A percentile compares a stretch with the other conserved stretches of the same genome.
phyloP scores from a whole-genome alignment of 2,797 vertebrate genomes.

The Pangasius mekongensis region DNA sequence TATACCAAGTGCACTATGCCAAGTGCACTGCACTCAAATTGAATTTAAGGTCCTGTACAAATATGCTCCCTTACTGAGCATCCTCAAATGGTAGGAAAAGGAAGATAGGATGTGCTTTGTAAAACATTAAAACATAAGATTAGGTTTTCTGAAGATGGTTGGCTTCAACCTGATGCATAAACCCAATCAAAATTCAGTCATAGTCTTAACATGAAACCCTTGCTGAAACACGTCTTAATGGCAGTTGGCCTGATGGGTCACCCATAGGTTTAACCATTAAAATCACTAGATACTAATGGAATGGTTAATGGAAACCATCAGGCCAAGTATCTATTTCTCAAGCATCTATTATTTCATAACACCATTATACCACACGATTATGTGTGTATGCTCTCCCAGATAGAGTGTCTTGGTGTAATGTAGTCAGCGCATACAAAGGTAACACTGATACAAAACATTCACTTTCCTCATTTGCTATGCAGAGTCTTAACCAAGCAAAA shows the following conservation, averaged over 20 bases:
- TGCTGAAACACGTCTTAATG: background rate
- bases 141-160: background rate
- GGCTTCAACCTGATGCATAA: background rate
- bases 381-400: background rate
- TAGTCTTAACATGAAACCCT: constrained; percentile 2
- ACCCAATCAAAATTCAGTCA: background rate
- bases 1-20: background rate
- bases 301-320: background rate
- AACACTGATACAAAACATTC: background rate
- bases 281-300: background rate
- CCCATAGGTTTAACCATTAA: background rate
- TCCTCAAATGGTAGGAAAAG: background rate
- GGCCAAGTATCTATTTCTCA: too few relatives aligned
- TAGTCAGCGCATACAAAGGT: background rate
- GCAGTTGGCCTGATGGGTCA: background rate
- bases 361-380: background rate
- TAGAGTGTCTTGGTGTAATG: background rate
- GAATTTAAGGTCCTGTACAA: constrained; percentile 5
- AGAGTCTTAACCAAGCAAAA: background rate
- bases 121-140: background rate
- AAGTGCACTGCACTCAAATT: constrained; percentile 31
- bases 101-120: background rate
- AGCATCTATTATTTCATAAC: background rate
- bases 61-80: background rate
- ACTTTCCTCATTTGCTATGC: background rate